A percentile compares a stretch with the other conserved stretches of the same genome.
These are phyloP conservation scores for Diabrotica balteata DNA, from an alignment of 2,888 invertebrate genomes.

Conservation along the genomic window DNA sequence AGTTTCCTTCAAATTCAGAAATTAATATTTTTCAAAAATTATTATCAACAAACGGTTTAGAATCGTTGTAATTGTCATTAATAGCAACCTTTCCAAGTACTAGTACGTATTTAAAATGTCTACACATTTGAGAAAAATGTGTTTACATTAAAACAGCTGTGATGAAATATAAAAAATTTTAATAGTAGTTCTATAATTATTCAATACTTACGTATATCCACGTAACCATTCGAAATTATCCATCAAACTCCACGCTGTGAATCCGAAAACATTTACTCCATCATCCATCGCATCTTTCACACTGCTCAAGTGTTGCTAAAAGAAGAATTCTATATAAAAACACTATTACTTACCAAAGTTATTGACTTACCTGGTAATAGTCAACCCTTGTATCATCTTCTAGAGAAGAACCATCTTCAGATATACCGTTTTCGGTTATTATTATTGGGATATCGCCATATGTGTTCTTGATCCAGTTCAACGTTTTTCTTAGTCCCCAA, in stretches of 20 bases:
- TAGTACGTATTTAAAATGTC: too few species aligned
- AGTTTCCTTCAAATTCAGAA: too few species aligned
- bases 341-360: too few species aligned
- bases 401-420: conserved; percentile 59
- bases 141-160: too few species aligned
- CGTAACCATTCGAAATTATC: conserved; percentile 15
- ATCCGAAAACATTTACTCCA: conserved; percentile 4
- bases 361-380: conserved; percentile 50
- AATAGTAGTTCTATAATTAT: too few species aligned
- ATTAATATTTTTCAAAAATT: too few species aligned
- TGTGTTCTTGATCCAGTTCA: conserved; percentile 60
- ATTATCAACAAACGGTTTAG: too few species aligned
- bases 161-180: too few species aligned
- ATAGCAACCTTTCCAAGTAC: too few species aligned
- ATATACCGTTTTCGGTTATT: conserved; percentile 67
- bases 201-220: conserved; percentile 11
- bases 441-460: conserved; percentile 63
- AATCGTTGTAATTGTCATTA: too few species aligned
- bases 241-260: conserved; percentile 12
- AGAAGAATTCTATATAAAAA: background rate
- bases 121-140: too few species aligned
- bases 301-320: conserved; percentile 6
- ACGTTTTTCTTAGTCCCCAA: conserved; percentile 66
- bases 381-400: conserved; percentile 62
- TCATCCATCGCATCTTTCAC: conserved; percentile 14